A percentile compares a stretch with the other conserved stretches of the same genome.
Conservation (phyloP, 2,113 vertebrate species). For the Diphyllodes magnificus region DNA sequence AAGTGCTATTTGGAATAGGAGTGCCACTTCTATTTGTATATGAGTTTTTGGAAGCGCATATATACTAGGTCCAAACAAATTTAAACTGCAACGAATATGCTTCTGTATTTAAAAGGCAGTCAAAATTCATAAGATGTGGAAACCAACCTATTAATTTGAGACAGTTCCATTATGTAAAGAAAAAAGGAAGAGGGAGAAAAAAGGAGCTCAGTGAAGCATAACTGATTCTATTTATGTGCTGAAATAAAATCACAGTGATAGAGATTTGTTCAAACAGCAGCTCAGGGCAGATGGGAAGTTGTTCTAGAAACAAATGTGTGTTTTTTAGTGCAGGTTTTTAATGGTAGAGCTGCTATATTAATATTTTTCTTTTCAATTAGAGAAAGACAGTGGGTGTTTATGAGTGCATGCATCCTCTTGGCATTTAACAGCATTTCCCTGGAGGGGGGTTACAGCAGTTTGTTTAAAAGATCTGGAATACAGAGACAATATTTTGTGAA, state of each 20-base stretch:
- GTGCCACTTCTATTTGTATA: background rate
- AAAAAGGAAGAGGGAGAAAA: background rate
- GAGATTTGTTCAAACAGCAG: background rate
- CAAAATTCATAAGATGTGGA: conserved; percentile 1
- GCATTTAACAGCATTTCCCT: background rate
- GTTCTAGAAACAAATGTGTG: background rate
- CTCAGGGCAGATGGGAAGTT: background rate
- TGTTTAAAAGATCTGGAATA: background rate
- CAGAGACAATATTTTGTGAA: background rate
- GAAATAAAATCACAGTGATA: conserved; percentile 11
- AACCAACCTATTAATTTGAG: background rate
- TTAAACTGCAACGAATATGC: background rate
- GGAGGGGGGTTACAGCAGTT: background rate
- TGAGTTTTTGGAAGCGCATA: background rate
- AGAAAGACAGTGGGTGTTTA: background rate
- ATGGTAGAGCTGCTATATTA: background rate
- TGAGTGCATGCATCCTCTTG: background rate
- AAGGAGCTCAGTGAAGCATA: background rate
- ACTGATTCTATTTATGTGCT: conserved; percentile 2
- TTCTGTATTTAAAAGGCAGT: conserved; percentile 8
- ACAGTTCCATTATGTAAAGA: background rate
- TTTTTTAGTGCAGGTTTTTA: background rate
- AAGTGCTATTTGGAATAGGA: conserved; percentile 14
- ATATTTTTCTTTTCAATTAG: background rate
- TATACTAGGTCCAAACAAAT: background rate